These are phyloP conservation scores for Delphinapterus leucas DNA, from an alignment of 2,113 vertebrate genomes.

Conservation along the genomic window DNA sequence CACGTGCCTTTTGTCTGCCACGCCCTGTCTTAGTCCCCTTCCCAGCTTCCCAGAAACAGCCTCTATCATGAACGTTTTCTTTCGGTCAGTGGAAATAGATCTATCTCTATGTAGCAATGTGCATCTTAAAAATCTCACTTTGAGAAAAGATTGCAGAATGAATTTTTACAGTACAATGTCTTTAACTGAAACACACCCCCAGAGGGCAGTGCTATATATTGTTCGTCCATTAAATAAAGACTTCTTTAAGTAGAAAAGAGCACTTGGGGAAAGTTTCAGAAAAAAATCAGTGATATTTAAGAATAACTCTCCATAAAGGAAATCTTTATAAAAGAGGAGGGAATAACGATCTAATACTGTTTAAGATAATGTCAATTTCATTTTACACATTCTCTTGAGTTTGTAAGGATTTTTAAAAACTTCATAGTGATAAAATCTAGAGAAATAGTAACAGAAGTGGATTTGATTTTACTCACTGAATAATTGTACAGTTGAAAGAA, in stretches of 20 bases:
- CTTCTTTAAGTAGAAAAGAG: not conserved
- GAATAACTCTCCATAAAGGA: slow-evolving; percentile 10
- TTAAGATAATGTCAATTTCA: slow-evolving; percentile 41
- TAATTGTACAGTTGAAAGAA: slow-evolving; percentile 52
- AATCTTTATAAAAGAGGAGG: not conserved
- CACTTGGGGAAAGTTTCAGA: not conserved
- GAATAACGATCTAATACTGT: not conserved
- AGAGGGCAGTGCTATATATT: not conserved
- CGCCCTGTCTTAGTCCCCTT: not conserved
- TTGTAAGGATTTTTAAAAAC: slow-evolving; percentile 24
- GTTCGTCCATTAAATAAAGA: not conserved
- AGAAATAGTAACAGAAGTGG: slow-evolving; percentile 20
- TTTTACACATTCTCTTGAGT: slow-evolving; percentile 43
- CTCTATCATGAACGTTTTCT: not conserved
- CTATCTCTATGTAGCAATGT: not conserved
- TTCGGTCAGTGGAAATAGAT: not conserved
- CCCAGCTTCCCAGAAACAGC: not conserved
- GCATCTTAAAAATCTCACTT: not conserved
- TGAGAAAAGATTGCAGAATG: not conserved
- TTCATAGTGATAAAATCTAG: slow-evolving; percentile 33
- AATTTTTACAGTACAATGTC: not conserved
- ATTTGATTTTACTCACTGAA: slow-evolving; percentile 53
- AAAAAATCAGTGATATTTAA: not conserved
- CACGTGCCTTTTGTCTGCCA: not conserved
- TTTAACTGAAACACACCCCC: not conserved